These are phyloP conservation scores for Belonocnema kinseyi DNA, from an alignment of 1,140 invertebrate species.

Conservation along the genomic window DNA sequence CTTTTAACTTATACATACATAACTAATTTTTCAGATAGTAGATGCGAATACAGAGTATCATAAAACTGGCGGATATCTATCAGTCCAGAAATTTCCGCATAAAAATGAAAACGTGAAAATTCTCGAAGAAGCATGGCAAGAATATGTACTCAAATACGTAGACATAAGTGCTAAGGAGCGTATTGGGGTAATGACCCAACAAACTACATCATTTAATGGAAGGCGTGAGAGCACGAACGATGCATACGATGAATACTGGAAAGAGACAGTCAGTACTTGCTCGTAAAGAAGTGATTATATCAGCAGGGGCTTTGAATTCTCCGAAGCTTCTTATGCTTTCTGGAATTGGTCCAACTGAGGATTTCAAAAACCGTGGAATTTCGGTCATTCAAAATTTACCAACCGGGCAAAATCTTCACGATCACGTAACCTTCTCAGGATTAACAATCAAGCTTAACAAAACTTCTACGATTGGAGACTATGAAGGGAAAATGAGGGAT, in stretches of 20 bases:
- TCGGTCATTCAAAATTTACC: slow-evolving; percentile 76
- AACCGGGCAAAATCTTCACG: slow-evolving; percentile 84
- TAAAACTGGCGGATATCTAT: too few relatives aligned
- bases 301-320: slow-evolving; percentile 76
- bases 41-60: too few relatives aligned
- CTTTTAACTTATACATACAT: too few relatives aligned
- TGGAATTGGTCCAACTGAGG: slow-evolving; percentile 76
- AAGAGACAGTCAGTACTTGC: slow-evolving; percentile 71
- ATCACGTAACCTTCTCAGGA: slow-evolving; percentile 79
- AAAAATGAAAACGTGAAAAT: too few relatives aligned
- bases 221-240: too few relatives aligned
- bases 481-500: slow-evolving; percentile 75
- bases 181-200: too few relatives aligned
- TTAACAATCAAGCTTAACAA: slow-evolving; percentile 75
- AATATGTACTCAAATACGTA: too few relatives aligned
- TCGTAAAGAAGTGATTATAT: slow-evolving; percentile 81
- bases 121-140: too few relatives aligned
- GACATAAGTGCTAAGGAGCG: too few relatives aligned
- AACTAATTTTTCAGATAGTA: too few relatives aligned
- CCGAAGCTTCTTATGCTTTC: slow-evolving; percentile 78
- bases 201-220: too few relatives aligned
- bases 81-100: too few relatives aligned
- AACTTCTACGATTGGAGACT: slow-evolving; percentile 67
- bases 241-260: slow-evolving; percentile 63
- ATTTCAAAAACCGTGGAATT: slow-evolving; percentile 74